These are phyloP conservation scores for Myrmophylax atrothorax DNA, from an alignment of 2,113 vertebrate species.

Conservation along the genomic window DNA sequence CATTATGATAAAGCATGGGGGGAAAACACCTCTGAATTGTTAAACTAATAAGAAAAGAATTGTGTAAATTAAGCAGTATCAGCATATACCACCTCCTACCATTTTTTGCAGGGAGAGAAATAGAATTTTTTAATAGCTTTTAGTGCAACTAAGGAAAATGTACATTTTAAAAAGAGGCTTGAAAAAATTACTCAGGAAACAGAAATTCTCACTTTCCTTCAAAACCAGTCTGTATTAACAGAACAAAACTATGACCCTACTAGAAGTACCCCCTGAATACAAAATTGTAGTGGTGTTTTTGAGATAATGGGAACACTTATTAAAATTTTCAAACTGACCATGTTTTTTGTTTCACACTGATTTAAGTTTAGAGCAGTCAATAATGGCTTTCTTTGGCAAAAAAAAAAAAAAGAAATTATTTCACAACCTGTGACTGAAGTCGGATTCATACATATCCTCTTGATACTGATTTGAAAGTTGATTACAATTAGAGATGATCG, in stretches of 20 bases:
- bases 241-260: not conserved
- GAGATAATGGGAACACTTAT: not conserved
- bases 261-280: rapidly evolving
- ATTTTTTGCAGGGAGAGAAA: not conserved
- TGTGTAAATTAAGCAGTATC: not conserved
- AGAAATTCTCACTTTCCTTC: not conserved
- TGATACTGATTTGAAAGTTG: not conserved
- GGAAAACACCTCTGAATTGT: not conserved
- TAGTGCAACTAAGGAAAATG: not conserved
- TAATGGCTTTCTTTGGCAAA: not conserved
- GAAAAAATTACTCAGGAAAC: not conserved
- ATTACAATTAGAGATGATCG: not conserved
- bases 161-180: not conserved
- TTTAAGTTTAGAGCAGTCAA: not conserved
- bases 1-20: not conserved
- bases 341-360: not conserved
- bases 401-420: not conserved
- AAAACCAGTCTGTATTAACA: not conserved
- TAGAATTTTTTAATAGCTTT: not conserved
- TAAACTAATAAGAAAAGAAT: not conserved
- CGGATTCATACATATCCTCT: not conserved
- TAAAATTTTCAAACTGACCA: not conserved
- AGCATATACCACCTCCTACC: not conserved
- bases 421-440: not conserved
- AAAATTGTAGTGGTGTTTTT: not conserved